Percentiles rank a stretch among this genome's conserved stretches.
These are phyloP conservation scores for Botia kubotai DNA, from an alignment of 2,797 vertebrate species.

Conservation along the genomic window DNA sequence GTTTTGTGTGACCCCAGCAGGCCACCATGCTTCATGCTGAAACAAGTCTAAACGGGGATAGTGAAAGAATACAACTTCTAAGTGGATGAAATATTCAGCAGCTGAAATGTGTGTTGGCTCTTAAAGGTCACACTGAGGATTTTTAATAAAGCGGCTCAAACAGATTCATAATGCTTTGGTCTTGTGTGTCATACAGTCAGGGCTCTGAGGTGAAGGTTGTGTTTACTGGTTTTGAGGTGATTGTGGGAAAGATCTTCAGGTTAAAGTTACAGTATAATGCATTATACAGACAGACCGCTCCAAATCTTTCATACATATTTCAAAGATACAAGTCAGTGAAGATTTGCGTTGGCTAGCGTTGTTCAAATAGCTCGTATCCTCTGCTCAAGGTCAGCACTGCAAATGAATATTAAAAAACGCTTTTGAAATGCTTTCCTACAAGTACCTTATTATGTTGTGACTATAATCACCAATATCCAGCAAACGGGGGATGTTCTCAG, in stretches of 20 bases:
- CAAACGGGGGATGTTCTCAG: too few species aligned
- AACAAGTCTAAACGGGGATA: neutral
- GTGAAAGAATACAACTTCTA: neutral
- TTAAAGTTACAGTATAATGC: neutral
- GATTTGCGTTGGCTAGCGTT: neutral
- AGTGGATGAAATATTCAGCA: slow-evolving; percentile 20
- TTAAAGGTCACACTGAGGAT: neutral
- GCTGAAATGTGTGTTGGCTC: neutral
- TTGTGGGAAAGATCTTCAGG: slow-evolving; percentile 1
- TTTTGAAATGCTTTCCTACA: neutral
- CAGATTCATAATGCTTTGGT: neutral
- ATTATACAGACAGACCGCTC: neutral
- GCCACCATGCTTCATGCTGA: neutral
- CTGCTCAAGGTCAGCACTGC: slow-evolving; percentile 10
- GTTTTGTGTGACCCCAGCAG: neutral
- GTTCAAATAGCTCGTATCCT: neutral
- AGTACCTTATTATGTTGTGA: neutral
- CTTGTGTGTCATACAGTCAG: neutral
- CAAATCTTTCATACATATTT: neutral
- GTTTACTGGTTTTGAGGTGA: slow-evolving; percentile 13
- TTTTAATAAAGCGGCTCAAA: neutral
- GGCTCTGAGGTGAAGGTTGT: slow-evolving; percentile 9
- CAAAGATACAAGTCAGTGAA: neutral
- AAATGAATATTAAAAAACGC: neutral
- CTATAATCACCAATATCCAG: neutral